phyloP scores from a whole-genome alignment of 2,113 vertebrate species.

The Aphelocoma coerulescens region DNA sequence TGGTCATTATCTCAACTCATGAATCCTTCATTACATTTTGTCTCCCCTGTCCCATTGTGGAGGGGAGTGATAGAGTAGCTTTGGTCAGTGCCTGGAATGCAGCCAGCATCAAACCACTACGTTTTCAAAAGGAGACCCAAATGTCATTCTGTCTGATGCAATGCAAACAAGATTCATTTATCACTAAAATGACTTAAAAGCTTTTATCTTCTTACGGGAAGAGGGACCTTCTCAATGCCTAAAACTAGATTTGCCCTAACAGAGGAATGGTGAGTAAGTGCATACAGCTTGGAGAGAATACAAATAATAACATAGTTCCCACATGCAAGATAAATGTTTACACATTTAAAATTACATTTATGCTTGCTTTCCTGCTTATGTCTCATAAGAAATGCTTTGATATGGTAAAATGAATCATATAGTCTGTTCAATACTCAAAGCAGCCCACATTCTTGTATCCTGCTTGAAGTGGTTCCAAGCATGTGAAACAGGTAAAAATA shows the following conservation, averaged over 20 bases:
- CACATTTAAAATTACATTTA: background rate
- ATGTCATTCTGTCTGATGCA: background rate
- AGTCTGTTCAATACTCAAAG: background rate
- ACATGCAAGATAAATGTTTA: background rate
- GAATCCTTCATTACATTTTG: background rate
- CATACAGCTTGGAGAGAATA: background rate
- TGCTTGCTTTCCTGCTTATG: background rate
- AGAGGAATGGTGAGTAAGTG: background rate
- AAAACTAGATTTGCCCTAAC: background rate
- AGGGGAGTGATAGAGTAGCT: background rate
- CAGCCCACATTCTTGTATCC: background rate
- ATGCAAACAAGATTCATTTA: background rate
- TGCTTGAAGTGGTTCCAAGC: background rate
- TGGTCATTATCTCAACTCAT: rapidly evolving
- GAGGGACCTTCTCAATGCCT: rapidly evolving
- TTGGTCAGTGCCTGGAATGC: background rate
- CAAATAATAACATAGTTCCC: background rate
- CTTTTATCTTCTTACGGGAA: background rate
- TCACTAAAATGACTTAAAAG: background rate
- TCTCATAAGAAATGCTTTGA: background rate
- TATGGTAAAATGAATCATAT: background rate
- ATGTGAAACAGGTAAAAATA: background rate
- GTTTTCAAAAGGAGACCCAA: background rate
- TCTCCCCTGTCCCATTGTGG: background rate
- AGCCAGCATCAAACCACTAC: background rate